These are phyloP conservation scores for Bovichtus variegatus DNA, from an alignment of 2,797 vertebrate genomes.

Conservation along the genomic window DNA sequence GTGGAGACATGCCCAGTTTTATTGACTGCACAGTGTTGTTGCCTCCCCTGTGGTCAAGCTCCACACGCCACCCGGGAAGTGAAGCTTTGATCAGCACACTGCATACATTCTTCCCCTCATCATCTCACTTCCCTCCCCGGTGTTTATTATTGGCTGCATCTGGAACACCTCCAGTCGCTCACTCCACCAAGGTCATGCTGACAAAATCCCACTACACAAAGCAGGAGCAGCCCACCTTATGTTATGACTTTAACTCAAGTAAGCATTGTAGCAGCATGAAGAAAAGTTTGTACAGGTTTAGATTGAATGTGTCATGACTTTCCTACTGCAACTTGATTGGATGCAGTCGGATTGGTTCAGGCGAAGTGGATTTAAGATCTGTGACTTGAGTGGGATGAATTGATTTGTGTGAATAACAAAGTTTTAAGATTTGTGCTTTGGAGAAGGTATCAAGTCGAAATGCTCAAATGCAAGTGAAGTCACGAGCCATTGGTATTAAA, in stretches of 20 bases:
- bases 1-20: constrained; percentile 39
- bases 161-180: constrained; percentile 71
- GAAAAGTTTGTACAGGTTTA: background rate
- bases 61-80: constrained; percentile 61
- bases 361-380: no score
- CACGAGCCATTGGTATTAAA: no score
- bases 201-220: constrained; percentile 48
- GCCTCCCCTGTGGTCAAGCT: constrained; percentile 58
- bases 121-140: constrained; percentile 64
- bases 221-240: constrained; percentile 38
- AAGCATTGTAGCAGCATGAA: background rate
- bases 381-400: no score
- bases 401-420: no score
- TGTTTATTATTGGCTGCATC: constrained; percentile 77
- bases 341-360: no score
- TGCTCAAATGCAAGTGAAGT: no score
- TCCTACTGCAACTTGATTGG: no score
- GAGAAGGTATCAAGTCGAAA: no score
- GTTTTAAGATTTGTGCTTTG: no score
- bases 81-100: constrained; percentile 74
- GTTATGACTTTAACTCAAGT: constrained; percentile 31
- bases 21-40: constrained; percentile 47
- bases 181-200: constrained; percentile 62
- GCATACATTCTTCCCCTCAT: constrained; percentile 74
- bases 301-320: background rate